Evolutionary conservation across 2,797 vertebrate species (phyloP).

Genomic region (Tragopan temminckii): DNA sequence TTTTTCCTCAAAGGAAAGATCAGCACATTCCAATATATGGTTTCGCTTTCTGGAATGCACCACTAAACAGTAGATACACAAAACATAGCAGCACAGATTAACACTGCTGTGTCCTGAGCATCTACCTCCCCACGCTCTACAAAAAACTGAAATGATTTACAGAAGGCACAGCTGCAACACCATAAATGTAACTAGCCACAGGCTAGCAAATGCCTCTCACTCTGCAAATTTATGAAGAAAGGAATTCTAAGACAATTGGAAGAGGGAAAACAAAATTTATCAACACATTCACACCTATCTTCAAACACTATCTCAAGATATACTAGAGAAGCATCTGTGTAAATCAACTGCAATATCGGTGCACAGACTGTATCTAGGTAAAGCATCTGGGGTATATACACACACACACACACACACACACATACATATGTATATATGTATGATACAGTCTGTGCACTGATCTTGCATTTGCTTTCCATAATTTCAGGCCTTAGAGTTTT

Average conservation of each 20-base stretch:
- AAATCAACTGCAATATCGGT: neutral
- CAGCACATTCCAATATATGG: neutral
- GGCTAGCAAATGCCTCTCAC: neutral
- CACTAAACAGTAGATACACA: neutral
- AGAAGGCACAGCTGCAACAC: neutral
- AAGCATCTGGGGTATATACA: neutral
- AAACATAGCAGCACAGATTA: neutral
- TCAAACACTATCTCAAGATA: neutral
- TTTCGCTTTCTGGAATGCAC: constrained; percentile 3
- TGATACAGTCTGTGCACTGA: no score
- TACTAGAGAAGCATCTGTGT: neutral
- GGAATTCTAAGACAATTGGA: neutral
- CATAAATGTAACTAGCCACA: neutral
- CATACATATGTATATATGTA: no score
- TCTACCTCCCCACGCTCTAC: neutral
- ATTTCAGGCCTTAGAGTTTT: neutral
- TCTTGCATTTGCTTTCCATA: neutral
- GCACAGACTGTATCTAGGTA: neutral
- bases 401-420: neutral
- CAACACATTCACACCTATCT: neutral
- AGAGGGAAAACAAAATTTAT: neutral
- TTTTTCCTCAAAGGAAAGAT: neutral
- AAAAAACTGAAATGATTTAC: neutral
- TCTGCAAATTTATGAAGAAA: neutral
- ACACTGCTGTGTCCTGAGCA: neutral